phyloP scores from a whole-genome alignment of 1,140 invertebrate species.

The Calycopis cecrops region DNA sequence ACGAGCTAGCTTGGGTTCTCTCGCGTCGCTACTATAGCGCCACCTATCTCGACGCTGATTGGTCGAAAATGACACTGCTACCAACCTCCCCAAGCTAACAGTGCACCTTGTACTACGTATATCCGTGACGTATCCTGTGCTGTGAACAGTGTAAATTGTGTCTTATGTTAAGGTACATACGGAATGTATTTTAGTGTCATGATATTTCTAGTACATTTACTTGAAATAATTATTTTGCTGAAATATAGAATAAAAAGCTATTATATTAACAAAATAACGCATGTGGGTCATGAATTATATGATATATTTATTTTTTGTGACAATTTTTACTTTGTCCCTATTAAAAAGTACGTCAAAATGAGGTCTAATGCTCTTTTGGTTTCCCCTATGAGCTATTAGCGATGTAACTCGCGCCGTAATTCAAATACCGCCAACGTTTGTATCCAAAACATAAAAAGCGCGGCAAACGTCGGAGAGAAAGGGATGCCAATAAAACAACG shows the following conservation, averaged over 20 bases:
- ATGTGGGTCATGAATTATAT: slow-evolving; percentile 28
- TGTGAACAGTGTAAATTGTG: slow-evolving; percentile 27
- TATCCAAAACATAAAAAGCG: slow-evolving; percentile 67
- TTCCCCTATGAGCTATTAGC: slow-evolving; percentile 55
- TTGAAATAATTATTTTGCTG: slow-evolving; percentile 48
- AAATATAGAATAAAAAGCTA: slow-evolving; percentile 36
- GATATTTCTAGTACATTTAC: slow-evolving; percentile 49
- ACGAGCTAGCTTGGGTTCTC: slow-evolving; percentile 67
- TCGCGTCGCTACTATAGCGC: slow-evolving; percentile 68
- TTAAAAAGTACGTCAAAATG: slow-evolving; percentile 68
- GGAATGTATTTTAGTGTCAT: slow-evolving; percentile 18
- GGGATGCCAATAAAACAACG: slow-evolving; percentile 72
- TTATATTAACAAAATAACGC: slow-evolving; percentile 32
- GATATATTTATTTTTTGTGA: slow-evolving; percentile 38
- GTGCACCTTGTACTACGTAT: slow-evolving; percentile 64
- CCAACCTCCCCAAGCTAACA: slow-evolving; percentile 42
- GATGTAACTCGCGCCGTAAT: slow-evolving; percentile 68
- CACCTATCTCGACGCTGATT: slow-evolving; percentile 59
- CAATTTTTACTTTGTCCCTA: slow-evolving; percentile 39
- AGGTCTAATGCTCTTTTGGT: slow-evolving; percentile 52
- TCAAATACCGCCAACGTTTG: slow-evolving; percentile 70
- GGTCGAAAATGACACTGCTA: slow-evolving; percentile 39
- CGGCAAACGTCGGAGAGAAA: slow-evolving; percentile 66
- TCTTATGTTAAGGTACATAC: slow-evolving; percentile 20
- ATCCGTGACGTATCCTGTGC: slow-evolving; percentile 60